A percentile compares a stretch with the other conserved stretches of the same genome.
phyloP scores from a whole-genome alignment of 2,888 invertebrate species.

The Esperia sulphurella region DNA sequence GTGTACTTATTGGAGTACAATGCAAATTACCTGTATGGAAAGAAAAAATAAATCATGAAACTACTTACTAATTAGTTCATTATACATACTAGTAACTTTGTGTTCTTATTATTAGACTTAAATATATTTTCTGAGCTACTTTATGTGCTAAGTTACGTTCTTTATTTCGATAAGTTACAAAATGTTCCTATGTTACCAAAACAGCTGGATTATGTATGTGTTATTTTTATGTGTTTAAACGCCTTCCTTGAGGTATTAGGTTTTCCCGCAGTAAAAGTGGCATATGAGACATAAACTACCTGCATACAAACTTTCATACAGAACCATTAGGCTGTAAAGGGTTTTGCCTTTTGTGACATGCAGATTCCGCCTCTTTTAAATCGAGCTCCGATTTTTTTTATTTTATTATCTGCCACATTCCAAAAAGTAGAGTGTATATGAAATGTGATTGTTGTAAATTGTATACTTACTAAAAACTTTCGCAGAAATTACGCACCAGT shows the following conservation, averaged over 20 bases:
- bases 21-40: not conserved
- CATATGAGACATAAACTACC: too few relatives aligned
- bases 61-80: not conserved
- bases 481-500: not conserved
- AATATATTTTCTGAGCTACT: not conserved
- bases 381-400: too few relatives aligned
- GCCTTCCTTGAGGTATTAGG: too few relatives aligned
- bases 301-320: too few relatives aligned
- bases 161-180: not conserved
- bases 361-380: too few relatives aligned
- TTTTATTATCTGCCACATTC: not conserved
- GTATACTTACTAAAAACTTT: not conserved
- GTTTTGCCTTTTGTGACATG: too few relatives aligned
- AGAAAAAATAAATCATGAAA: not conserved
- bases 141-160: not conserved
- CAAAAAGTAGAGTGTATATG: not conserved
- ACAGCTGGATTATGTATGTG: not conserved
- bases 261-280: not conserved
- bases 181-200: not conserved
- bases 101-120: constrained; percentile 2
- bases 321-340: too few relatives aligned
- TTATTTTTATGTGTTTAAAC: too few relatives aligned
- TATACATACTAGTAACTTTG: not conserved
- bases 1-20: not conserved
- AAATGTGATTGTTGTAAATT: too few relatives aligned